Evolutionary conservation across 2,113 vertebrate species (phyloP), one percentile per base, ranked within the genome.

Genomic region (Pardalotus punctatus): DNA sequence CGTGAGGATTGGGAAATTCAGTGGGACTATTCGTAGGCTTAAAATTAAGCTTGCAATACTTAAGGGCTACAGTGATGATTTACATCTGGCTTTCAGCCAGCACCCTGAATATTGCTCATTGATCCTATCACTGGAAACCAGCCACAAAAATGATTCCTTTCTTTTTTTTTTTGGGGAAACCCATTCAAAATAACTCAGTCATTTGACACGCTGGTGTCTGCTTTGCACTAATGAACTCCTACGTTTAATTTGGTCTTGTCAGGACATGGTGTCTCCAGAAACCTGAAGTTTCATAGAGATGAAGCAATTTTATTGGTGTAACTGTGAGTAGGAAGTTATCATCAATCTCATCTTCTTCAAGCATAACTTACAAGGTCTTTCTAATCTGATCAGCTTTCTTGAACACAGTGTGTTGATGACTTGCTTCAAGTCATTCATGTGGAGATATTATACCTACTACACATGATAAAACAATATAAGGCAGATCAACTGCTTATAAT

Each of bases 351-450:
- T 97, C 95, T 96, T 98, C 94, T 96, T 96, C 53, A 70, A 97
- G 96, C 90, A 94, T 94, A 94, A 95, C 45, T 98, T 96, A 96
- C 94, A 94, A 97, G 94, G 96, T 91, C 97, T 94, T 95, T 97
- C 96, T 94, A 96, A 98, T 97, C 97, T 98, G 96, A 98, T 98
- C 97, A 97, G 97, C 88, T 98, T 97, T 98, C 97, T 97, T 98
- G 97, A 97, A 97, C 96, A 97, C 92, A 94, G 97, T 93, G 33
- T 72, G 82, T 67, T 97, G 97, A 98, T 97, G 97, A 97, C 95
- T 97, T 96, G 95, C 97, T 98, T 94, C 94, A 97, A 98, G 97
- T 98, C 93, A 97, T 98, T 98, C 96, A 97, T 70, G 81, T 96
- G 89, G 96, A 97, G 94, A 94, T 97, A 95, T 96, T 96, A 87